Conservation (phyloP, 2,113 vertebrate species). For the Meleagris gallopavo region DNA sequence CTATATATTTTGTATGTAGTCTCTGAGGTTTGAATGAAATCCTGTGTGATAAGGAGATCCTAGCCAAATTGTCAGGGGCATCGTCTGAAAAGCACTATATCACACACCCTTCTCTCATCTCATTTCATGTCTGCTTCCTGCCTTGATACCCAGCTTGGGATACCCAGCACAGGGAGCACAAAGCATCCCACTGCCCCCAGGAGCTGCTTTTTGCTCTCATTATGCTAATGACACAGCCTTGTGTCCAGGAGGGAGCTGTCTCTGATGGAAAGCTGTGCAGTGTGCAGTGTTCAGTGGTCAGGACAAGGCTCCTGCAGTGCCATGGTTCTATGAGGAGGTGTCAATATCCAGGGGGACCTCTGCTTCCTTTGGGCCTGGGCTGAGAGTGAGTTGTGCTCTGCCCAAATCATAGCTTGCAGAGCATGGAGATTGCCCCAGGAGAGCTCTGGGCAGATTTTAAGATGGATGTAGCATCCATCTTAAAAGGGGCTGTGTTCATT, state of each 20-base stretch:
- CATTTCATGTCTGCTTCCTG: not conserved
- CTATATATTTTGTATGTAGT: not conserved
- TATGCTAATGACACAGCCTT: not conserved
- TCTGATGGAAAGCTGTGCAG: not conserved
- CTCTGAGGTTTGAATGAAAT: not conserved
- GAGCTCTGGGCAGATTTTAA: too few relatives aligned
- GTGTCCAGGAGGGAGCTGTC: not conserved
- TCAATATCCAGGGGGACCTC: not conserved
- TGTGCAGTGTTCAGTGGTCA: not conserved
- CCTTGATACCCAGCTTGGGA: not conserved
- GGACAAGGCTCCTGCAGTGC: not conserved
- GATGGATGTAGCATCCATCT: not conserved
- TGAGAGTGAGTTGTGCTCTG: fast-evolving
- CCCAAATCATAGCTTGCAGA: not conserved
- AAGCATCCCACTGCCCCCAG: not conserved
- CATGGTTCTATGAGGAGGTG: not conserved
- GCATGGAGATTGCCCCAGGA: not conserved
- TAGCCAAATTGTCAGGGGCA: not conserved
- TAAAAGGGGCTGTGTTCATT: not conserved
- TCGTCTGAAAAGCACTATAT: not conserved
- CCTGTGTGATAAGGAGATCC: not conserved
- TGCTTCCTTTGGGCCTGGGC: not conserved
- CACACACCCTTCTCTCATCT: not conserved
- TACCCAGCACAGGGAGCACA: not conserved
- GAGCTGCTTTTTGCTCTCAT: not conserved